Evolutionary conservation across 2,113 vertebrate species (phyloP).

Genomic region (Microtus oregoni): DNA sequence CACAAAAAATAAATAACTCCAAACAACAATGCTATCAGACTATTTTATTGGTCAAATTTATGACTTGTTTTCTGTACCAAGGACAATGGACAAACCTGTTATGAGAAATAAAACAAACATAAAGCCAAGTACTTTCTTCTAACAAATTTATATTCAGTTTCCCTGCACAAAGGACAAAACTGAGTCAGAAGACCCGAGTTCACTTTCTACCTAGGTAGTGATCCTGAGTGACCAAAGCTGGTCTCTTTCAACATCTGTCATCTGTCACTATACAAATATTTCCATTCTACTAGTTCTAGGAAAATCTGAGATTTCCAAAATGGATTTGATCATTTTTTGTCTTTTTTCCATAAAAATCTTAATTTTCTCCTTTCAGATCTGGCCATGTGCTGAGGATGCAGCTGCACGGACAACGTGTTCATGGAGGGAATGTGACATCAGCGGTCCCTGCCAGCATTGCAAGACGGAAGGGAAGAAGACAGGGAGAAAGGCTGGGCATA

Average conservation of each 20-base stretch:
- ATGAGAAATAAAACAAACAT: neutral
- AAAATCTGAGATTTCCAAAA: conserved; percentile 37
- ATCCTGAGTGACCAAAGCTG: neutral
- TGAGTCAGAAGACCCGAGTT: neutral
- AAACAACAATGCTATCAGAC: neutral
- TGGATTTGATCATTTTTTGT: conserved; percentile 6
- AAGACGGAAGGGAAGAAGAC: too few relatives aligned
- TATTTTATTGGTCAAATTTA: neutral
- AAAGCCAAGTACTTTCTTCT: neutral
- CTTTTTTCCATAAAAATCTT: conserved; percentile 41
- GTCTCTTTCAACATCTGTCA: neutral
- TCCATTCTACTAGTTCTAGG: neutral
- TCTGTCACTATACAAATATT: neutral
- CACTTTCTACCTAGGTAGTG: neutral
- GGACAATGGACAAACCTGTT: conserved; percentile 34
- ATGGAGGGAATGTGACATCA: fast-evolving
- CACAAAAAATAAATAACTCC: too few relatives aligned
- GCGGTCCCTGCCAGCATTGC: too few relatives aligned
- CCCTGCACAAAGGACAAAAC: neutral
- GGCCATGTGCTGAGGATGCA: neutral
- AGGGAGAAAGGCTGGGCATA: neutral
- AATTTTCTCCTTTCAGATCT: neutral
- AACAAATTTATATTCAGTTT: neutral
- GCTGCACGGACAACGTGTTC: too few relatives aligned
- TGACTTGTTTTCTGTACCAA: neutral